phyloP scores from a whole-genome alignment of 2,888 invertebrate genomes.

The Tenodera sinensis region DNA sequence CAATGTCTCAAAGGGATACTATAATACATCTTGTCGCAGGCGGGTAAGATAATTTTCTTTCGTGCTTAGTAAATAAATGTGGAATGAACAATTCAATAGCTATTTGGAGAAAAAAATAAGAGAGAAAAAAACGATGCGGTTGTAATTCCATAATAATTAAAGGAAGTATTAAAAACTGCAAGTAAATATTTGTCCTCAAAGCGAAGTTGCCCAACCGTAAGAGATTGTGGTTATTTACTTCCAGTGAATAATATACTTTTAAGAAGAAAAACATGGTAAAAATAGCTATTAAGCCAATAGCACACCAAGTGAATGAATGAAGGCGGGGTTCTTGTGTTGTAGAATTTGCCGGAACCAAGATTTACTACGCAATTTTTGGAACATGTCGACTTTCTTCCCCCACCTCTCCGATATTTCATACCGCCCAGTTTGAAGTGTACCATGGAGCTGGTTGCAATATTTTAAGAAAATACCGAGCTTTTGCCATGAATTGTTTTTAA shows the following conservation, averaged over 20 bases:
- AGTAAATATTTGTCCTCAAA: background rate
- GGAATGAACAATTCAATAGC: too few species aligned
- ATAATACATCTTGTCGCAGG: constrained; percentile 92
- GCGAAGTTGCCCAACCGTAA: background rate
- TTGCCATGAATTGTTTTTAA: too few species aligned
- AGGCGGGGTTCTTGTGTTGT: constrained; percentile 6
- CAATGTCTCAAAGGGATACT: constrained; percentile 59
- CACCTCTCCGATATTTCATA: background rate
- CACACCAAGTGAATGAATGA: background rate
- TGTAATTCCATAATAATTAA: too few species aligned
- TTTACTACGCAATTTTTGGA: constrained; percentile 19
- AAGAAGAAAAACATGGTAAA: too few species aligned
- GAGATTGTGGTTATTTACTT: background rate
- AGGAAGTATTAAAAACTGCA: background rate
- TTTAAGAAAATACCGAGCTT: too few species aligned
- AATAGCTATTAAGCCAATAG: too few species aligned
- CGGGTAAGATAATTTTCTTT: constrained; percentile 65
- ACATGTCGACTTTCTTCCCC: background rate
- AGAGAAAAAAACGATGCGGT: too few species aligned
- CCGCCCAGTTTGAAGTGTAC: background rate
- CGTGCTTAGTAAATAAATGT: too few species aligned
- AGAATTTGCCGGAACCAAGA: constrained; percentile 11
- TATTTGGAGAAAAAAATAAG: too few species aligned
- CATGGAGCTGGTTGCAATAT: too few species aligned
- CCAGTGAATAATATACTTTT: background rate